Conservation (phyloP, 1,140 invertebrate species). For the Brachionus rotundiformis region DNA sequence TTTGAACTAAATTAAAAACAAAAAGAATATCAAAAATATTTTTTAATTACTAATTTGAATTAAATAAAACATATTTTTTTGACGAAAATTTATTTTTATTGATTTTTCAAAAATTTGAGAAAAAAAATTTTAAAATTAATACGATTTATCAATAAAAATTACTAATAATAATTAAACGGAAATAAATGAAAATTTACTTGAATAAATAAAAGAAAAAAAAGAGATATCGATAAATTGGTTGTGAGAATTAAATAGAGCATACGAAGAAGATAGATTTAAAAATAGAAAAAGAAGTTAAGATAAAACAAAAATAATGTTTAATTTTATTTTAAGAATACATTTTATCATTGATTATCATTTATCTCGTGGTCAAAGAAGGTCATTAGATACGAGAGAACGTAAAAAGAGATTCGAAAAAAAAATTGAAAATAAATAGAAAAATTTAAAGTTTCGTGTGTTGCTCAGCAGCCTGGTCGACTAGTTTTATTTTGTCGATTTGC, state of each 20-base stretch:
- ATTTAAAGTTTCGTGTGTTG: not conserved
- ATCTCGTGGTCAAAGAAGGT: not conserved
- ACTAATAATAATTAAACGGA: not conserved
- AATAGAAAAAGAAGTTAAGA: not conserved
- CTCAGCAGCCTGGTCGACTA: not conserved
- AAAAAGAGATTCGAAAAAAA: not conserved
- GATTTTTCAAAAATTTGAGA: not conserved
- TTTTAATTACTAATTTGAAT: too few relatives aligned
- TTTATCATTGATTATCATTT: slow-evolving; percentile 21
- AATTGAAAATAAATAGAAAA: not conserved
- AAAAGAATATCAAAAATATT: too few relatives aligned
- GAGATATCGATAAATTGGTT: not conserved
- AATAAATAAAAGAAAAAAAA: not conserved
- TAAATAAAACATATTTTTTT: not conserved
- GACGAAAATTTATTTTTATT: slow-evolving; percentile 3
- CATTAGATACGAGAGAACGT: not conserved
- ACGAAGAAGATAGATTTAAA: not conserved
- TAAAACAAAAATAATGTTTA: not conserved
- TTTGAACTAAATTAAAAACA: too few relatives aligned
- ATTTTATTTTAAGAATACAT: not conserved
- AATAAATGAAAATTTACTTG: slow-evolving; percentile 16
- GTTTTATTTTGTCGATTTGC: not conserved
- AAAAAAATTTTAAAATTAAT: not conserved
- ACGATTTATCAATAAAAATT: slow-evolving; percentile 21
- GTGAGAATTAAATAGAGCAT: not conserved